phyloP scores from a whole-genome alignment of 2,113 vertebrate genomes.

The Paramisgurnus dabryanus region DNA sequence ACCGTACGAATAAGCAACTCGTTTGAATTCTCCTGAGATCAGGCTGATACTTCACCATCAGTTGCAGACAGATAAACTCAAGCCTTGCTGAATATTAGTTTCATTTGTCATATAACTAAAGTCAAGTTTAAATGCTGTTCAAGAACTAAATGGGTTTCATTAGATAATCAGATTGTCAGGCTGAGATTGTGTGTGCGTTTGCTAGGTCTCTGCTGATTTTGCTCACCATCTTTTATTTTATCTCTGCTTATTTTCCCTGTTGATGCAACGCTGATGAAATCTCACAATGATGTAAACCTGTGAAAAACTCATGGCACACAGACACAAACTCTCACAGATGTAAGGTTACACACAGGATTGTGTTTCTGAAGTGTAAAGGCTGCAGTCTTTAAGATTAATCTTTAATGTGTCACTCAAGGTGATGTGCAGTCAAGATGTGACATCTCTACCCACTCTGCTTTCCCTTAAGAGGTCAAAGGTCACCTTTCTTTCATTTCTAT shows the following conservation, averaged over 20 bases:
- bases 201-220: background rate
- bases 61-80: no score
- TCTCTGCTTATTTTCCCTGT: slow-evolving; percentile 26
- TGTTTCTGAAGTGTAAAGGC: background rate
- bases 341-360: background rate
- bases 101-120: no score
- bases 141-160: no score
- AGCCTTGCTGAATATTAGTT: no score
- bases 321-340: background rate
- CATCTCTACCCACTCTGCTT: slow-evolving; percentile 6
- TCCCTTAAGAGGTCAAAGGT: slow-evolving; percentile 25
- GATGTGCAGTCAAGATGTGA: slow-evolving; percentile 3
- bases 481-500: slow-evolving; percentile 5
- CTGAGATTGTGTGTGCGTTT: background rate
- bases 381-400: background rate
- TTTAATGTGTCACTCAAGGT: slow-evolving; percentile 18
- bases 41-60: no score
- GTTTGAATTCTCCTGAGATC: no score
- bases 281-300: slow-evolving; percentile 28
- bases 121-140: no score
- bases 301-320: slow-evolving; percentile 4
- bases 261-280: slow-evolving; percentile 41
- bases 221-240: slow-evolving; percentile 16
- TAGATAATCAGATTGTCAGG: background rate
- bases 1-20: no score